Conservation (phyloP, 2,888 invertebrate genomes). For the Aphodius granarius region DNA sequence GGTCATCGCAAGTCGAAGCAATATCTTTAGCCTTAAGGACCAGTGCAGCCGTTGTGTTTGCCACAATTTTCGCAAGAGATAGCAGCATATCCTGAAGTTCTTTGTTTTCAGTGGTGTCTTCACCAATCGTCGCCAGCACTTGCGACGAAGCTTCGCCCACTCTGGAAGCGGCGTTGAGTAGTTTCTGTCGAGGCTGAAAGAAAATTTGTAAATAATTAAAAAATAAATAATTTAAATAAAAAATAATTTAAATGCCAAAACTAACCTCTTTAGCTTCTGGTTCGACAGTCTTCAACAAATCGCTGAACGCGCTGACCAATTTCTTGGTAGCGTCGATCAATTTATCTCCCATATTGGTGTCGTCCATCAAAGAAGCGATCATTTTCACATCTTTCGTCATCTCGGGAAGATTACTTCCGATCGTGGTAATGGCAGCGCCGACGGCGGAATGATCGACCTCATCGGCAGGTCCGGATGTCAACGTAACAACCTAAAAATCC, state of each 20-base stretch:
- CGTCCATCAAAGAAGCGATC: constrained; percentile 94
- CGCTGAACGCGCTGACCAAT: constrained; percentile 91
- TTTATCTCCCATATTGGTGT: constrained; percentile 78
- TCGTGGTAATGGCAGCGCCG: constrained; percentile 95
- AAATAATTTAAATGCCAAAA: constrained; percentile 8
- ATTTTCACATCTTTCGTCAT: constrained; percentile 93
- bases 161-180: constrained; percentile 92
- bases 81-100: constrained; percentile 88
- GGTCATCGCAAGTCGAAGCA: constrained; percentile 84
- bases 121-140: constrained; percentile 90
- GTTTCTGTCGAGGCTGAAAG: constrained; percentile 81
- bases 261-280: constrained; percentile 81
- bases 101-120: constrained; percentile 82
- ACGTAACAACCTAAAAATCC: constrained; percentile 45
- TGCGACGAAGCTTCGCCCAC: constrained; percentile 97
- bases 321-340: constrained; percentile 90
- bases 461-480: constrained; percentile 67
- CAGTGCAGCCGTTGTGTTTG: constrained; percentile 95
- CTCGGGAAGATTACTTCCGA: constrained; percentile 94
- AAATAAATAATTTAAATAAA: constrained; percentile 20
- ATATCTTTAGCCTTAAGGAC: constrained; percentile 97
- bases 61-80: constrained; percentile 94
- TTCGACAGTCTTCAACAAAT: constrained; percentile 92
- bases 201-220: constrained; percentile 20
- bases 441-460: constrained; percentile 96